Evolutionary conservation across 2,888 invertebrate genomes (phyloP).

Genomic region (Clepsis dumicolana): DNA sequence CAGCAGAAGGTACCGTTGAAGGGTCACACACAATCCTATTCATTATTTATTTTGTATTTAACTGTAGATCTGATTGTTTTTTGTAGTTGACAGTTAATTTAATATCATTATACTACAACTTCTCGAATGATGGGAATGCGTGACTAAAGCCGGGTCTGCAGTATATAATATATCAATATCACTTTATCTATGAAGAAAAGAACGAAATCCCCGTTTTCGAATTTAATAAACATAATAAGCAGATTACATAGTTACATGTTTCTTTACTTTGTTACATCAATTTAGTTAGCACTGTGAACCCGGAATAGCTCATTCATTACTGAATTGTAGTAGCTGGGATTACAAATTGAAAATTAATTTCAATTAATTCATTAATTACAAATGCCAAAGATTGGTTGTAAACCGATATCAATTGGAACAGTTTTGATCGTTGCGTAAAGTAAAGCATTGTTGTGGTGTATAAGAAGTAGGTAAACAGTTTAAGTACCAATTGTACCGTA

Average conservation of each 20-base stretch:
- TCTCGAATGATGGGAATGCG: not conserved
- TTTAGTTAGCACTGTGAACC: not conserved
- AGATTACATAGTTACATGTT: not conserved
- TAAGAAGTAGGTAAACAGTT: slow-evolving; percentile 33
- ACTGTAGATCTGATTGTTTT: slow-evolving; percentile 74
- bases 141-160: not conserved
- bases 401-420: slow-evolving; percentile 39
- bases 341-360: slow-evolving; percentile 28
- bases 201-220: too few species aligned
- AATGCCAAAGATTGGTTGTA: slow-evolving; percentile 54
- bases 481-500: slow-evolving; percentile 48
- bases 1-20: slow-evolving; percentile 48
- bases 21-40: slow-evolving; percentile 55
- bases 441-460: slow-evolving; percentile 45
- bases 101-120: slow-evolving; percentile 41
- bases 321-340: slow-evolving; percentile 14
- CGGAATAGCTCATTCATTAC: not conserved
- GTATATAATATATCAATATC: not conserved
- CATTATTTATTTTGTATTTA: slow-evolving; percentile 63
- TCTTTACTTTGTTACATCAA: not conserved
- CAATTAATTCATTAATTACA: slow-evolving; percentile 39
- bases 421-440: slow-evolving; percentile 22
- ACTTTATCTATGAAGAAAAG: too few species aligned
- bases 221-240: too few species aligned
- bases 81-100: slow-evolving; percentile 63